Evolutionary conservation across 1,140 invertebrate species (phyloP), one percentile per base, ranked within the genome.

Genomic region (Drosophila ogumai): DNA sequence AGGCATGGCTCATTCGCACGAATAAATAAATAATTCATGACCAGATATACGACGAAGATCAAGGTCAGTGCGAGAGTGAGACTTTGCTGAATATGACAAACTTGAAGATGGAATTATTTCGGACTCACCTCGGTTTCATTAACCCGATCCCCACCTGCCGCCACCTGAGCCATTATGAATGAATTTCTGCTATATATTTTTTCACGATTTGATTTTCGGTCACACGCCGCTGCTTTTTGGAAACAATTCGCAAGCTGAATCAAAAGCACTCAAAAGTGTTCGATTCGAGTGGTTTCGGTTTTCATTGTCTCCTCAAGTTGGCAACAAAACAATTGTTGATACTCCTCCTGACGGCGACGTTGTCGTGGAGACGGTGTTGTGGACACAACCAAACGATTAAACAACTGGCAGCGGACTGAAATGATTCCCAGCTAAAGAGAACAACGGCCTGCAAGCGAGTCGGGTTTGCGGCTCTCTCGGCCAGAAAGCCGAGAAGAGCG

Each of bases 351-450:
- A 32, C 44, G 17, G 49, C 1, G 46, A 38, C 58, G 84, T 88
- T 75, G 80, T 71, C 84, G 79, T 91, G 60, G 87, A 65, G 59
- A 84, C 77, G 63, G 32, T 15, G 50, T 28, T 64, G n/a, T 56
- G 66, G 43, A 72, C 77, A 90, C 90, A 91, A 90, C 90, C 86
- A 69, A 88, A 84, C 90, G 85, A 87, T 77, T 79, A 65, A 91
- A 90, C 90, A 87, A 84, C 68, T 75, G 68, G 69, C 78, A 68
- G 32, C 54, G 36, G 60, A 91, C 82, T 91, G 77, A 91, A 82
- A 50, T 49, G 32, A 13, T 52, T 52, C 58, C 61, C 15, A 41
- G 43, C 32, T 44, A 61, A 65, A 79, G 66, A 61, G 55, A 38
- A 13, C 38, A 8, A 10, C 47, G 15, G 10, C 15, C 31, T 46